phyloP scores from a whole-genome alignment of 1,140 invertebrate genomes.

The Drosophila tani region DNA sequence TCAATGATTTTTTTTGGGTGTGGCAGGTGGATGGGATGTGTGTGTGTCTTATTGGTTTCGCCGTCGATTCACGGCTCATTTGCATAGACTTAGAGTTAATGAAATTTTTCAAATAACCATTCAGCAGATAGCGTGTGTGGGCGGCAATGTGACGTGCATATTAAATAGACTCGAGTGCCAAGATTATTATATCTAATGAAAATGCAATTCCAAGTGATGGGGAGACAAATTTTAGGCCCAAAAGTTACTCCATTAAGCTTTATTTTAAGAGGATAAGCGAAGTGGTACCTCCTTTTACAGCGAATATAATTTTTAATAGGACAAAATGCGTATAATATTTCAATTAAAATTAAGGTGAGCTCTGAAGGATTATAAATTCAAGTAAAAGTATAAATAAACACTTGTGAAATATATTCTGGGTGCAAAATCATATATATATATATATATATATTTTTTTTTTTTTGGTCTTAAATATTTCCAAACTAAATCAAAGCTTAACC shows the following conservation, averaged over 20 bases:
- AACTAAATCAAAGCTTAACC: neutral
- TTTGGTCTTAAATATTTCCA: neutral
- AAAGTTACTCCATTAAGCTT: neutral
- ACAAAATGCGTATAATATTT: too few species aligned
- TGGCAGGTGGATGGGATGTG: conserved; percentile 35
- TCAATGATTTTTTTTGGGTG: conserved; percentile 53
- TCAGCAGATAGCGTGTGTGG: conserved; percentile 9
- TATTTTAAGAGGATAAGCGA: neutral
- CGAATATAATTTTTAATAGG: neutral
- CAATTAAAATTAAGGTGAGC: too few species aligned
- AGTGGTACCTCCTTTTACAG: neutral
- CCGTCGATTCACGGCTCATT: conserved; percentile 29
- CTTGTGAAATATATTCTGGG: too few species aligned
- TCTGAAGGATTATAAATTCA: neutral
- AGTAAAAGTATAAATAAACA: too few species aligned
- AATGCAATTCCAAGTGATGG: conserved; percentile 16
- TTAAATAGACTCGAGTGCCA: conserved; percentile 6
- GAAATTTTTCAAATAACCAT: conserved; percentile 42
- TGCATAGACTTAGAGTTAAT: conserved; percentile 50
- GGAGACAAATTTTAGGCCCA: neutral
- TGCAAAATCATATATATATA: too few species aligned
- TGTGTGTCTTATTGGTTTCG: conserved; percentile 26
- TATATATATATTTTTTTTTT: too few species aligned
- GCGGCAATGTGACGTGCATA: conserved; percentile 30
- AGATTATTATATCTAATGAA: conserved; percentile 24